These are phyloP conservation scores for Struthidea cinerea DNA, from an alignment of 2,113 vertebrate species.

Conservation along the genomic window DNA sequence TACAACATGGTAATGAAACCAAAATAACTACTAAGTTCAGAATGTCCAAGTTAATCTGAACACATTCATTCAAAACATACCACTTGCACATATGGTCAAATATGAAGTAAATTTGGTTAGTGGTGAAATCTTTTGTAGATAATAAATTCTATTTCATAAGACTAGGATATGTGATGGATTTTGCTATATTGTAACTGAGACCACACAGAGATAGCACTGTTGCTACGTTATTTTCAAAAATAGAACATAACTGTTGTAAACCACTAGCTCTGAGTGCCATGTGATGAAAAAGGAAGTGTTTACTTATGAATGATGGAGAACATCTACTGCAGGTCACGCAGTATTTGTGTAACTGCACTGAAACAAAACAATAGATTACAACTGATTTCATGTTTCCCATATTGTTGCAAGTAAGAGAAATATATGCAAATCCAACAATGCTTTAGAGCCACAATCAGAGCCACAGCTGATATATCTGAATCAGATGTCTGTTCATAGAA, in stretches of 20 bases:
- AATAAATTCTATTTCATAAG: background rate
- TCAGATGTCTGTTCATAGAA: background rate
- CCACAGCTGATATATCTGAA: background rate
- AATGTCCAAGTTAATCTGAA: background rate
- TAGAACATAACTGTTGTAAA: background rate
- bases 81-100: background rate
- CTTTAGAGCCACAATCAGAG: background rate
- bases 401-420: background rate
- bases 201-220: background rate
- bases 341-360: background rate
- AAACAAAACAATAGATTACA: background rate
- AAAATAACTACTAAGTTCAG: background rate
- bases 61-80: background rate
- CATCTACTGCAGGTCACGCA: background rate
- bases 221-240: background rate
- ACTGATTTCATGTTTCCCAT: background rate
- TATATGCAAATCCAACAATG: background rate
- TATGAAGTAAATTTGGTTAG: background rate
- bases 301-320: background rate
- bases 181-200: background rate
- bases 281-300: background rate
- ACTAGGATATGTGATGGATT: background rate
- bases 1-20: background rate
- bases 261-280: background rate
- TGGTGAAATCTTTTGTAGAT: background rate